A percentile compares a stretch with the other conserved stretches of the same genome.
Evolutionary conservation across 2,888 invertebrate species (phyloP).

Genomic region (Helleia helle): DNA sequence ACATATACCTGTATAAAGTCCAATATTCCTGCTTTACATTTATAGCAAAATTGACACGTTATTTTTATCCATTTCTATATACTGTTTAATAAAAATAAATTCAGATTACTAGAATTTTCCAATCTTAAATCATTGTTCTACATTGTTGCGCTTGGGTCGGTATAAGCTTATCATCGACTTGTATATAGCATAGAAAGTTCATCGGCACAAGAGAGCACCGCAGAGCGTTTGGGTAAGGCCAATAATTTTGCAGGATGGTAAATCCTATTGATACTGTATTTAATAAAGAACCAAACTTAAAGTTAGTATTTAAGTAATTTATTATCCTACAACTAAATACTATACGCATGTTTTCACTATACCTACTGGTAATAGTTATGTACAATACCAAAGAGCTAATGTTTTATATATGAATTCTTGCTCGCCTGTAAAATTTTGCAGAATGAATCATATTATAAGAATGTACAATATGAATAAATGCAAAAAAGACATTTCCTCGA

Average conservation of each 20-base stretch:
- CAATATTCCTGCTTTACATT: background rate
- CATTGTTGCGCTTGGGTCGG: constrained; percentile 7
- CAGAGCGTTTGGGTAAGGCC: constrained; percentile 42
- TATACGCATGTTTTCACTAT: constrained; percentile 76
- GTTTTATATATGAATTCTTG: constrained; percentile 76
- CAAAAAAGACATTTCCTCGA: constrained; percentile 74
- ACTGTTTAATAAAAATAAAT: background rate
- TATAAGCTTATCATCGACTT: constrained; percentile 5
- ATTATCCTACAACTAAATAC: constrained; percentile 73
- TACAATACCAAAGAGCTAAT: constrained; percentile 72
- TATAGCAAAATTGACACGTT: background rate
- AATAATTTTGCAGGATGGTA: constrained; percentile 68
- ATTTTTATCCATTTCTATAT: constrained; percentile 2
- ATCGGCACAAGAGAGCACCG: constrained; percentile 68
- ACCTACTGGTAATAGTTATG: constrained; percentile 70
- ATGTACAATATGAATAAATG: constrained; percentile 75
- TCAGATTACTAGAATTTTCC: constrained; percentile 1
- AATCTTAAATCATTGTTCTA: constrained; percentile 4
- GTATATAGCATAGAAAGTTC: constrained; percentile 67
- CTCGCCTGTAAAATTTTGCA: constrained; percentile 76
- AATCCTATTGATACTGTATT: constrained; percentile 73
- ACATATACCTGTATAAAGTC: too few species aligned
- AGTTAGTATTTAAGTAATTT: constrained; percentile 74
- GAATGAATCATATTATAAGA: constrained; percentile 74
- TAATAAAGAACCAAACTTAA: constrained; percentile 75